A percentile compares a stretch with the other conserved stretches of the same genome.
These are phyloP conservation scores for Macrosoma leucophasiata DNA, from an alignment of 2,888 invertebrate genomes.

Conservation along the genomic window DNA sequence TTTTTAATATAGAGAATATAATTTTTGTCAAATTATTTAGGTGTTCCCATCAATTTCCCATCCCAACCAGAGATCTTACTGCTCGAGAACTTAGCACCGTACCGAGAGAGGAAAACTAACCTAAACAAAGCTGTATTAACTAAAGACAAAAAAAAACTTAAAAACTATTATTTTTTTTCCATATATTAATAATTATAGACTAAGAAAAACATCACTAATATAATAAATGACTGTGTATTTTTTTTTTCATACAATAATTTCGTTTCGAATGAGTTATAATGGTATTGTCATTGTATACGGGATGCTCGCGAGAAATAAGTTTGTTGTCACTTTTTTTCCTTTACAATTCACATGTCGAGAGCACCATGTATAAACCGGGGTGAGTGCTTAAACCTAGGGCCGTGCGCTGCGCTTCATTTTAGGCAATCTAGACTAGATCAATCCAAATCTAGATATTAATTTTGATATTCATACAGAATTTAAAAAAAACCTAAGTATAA, in stretches of 20 bases:
- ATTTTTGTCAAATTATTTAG: slow-evolving; percentile 19
- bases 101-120: slow-evolving; percentile 2
- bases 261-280: neutral
- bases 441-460: too few species aligned
- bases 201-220: slow-evolving; percentile 6
- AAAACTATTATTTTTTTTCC: slow-evolving; percentile 7
- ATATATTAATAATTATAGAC: slow-evolving; percentile 6
- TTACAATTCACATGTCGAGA: too few species aligned
- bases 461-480: too few species aligned
- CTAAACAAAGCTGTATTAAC: slow-evolving; percentile 5
- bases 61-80: too few species aligned
- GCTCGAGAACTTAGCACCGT: too few species aligned
- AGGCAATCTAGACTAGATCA: too few species aligned
- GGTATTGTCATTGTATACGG: slow-evolving; percentile 3
- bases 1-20: slow-evolving; percentile 14
- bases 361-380: slow-evolving; percentile 13
- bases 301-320: slow-evolving; percentile 26
- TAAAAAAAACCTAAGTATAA: too few species aligned
- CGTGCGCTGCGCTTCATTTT: slow-evolving; percentile 13
- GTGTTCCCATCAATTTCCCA: slow-evolving; percentile 5
- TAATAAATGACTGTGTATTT: neutral
- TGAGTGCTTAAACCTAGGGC: slow-evolving; percentile 5
- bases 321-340: slow-evolving; percentile 7
- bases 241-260: slow-evolving; percentile 3
- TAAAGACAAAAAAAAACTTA: slow-evolving; percentile 6